Evolutionary conservation across 2,113 vertebrate species (phyloP).

Genomic region (Sarotherodon lohbergeri): DNA sequence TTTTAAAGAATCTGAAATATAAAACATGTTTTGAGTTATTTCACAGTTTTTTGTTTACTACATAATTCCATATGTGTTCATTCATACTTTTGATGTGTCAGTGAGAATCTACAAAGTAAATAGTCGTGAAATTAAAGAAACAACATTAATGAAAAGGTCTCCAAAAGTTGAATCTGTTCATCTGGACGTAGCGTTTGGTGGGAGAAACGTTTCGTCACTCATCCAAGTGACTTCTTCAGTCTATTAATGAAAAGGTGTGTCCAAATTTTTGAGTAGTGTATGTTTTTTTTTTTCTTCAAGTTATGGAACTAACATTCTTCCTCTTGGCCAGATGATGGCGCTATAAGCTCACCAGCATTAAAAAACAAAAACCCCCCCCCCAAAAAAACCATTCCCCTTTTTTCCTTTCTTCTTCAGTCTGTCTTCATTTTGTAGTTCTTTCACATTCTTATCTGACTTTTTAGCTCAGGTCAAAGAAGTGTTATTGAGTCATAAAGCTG

Average conservation of each 20-base stretch:
- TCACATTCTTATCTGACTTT: rapidly evolving
- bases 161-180: too few species aligned
- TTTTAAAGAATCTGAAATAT: not conserved
- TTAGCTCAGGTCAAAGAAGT: too few species aligned
- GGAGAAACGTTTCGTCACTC: too few species aligned
- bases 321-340: too few species aligned
- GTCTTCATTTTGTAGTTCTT: not conserved
- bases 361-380: too few species aligned
- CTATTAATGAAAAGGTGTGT: not conserved
- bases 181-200: too few species aligned
- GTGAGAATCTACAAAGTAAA: not conserved
- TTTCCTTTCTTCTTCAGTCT: not conserved
- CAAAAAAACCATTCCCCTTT: not conserved
- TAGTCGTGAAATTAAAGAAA: not conserved
- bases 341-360: not conserved
- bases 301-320: too few species aligned
- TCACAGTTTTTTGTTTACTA: not conserved
- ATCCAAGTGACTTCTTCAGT: too few species aligned
- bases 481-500: too few species aligned
- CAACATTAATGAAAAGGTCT: not conserved
- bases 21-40: not conserved
- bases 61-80: not conserved
- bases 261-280: not conserved
- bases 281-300: too few species aligned
- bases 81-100: not conserved